Evolutionary conservation across 2,888 invertebrate genomes (phyloP).

Genomic region (Keiferia lycopersicella): DNA sequence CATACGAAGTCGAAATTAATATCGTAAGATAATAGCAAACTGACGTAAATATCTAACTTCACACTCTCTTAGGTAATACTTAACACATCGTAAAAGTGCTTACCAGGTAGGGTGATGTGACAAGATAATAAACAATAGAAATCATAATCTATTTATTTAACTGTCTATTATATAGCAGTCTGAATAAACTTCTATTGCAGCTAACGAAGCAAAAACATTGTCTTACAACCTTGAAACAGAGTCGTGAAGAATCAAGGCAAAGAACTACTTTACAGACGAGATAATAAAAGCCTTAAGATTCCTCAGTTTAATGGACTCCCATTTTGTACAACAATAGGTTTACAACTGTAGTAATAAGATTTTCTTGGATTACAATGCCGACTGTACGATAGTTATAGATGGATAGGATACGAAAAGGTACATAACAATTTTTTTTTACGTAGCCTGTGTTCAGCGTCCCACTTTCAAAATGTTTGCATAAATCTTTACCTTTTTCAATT

Average conservation of each 20-base stretch:
- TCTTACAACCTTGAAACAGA: conserved; percentile 9
- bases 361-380: background rate
- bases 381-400: too few species aligned
- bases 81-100: too few species aligned
- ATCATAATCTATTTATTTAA: too few species aligned
- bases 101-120: too few species aligned
- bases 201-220: conserved; percentile 14
- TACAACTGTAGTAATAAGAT: background rate
- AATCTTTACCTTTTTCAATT: too few species aligned
- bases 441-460: too few species aligned
- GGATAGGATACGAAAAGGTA: too few species aligned
- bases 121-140: background rate
- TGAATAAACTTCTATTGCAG: conserved; percentile 6
- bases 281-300: conserved; percentile 16
- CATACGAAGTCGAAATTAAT: background rate
- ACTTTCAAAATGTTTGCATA: too few species aligned
- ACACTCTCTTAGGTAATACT: too few species aligned
- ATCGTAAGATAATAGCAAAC: too few species aligned
- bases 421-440: too few species aligned
- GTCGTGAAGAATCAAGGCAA: conserved; percentile 17
- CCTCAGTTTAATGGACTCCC: conserved; percentile 4
- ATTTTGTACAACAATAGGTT: conserved; percentile 15
- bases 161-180: background rate
- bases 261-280: conserved; percentile 2
- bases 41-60: too few species aligned